Evolutionary conservation across 2,888 invertebrate species (phyloP).

Genomic region (Drosophila emarginata): DNA sequence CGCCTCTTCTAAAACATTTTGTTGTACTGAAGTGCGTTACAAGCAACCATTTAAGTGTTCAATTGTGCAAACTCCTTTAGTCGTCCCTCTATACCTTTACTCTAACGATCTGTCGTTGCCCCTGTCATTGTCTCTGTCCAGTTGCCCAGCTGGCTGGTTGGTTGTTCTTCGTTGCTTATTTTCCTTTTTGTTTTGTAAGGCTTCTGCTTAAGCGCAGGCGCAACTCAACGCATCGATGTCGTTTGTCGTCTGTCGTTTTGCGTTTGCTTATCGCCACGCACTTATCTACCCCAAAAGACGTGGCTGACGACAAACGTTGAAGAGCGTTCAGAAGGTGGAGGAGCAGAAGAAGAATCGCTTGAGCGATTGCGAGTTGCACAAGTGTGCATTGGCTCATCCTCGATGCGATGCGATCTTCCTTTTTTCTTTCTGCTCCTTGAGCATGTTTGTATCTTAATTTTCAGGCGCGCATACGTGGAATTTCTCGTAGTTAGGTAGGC

Average conservation of each 20-base stretch:
- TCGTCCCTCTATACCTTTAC: background rate
- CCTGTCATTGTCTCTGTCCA: constrained; percentile 27
- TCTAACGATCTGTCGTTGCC: constrained; percentile 37
- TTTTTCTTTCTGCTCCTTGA: constrained; percentile 60
- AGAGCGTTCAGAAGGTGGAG: background rate
- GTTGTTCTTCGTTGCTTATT: constrained; percentile 1
- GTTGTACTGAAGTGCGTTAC: constrained; percentile 56
- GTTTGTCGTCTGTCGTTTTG: constrained; percentile 41
- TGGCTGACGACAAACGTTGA: constrained; percentile 32
- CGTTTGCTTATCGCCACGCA: constrained; percentile 71
- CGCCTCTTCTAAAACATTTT: constrained; percentile 56
- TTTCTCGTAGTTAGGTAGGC: constrained; percentile 37
- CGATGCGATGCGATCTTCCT: constrained; percentile 62
- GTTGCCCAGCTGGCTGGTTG: constrained; percentile 32
- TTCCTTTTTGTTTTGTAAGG: constrained; percentile 5
- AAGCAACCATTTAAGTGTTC: constrained; percentile 65
- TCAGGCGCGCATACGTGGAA: constrained; percentile 74
- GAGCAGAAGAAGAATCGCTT: constrained; percentile 43
- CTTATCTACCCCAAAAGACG: constrained; percentile 58
- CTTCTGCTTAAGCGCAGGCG: constrained; percentile 57
- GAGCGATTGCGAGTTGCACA: constrained; percentile 57
- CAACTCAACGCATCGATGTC: constrained; percentile 60
- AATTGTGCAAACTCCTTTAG: constrained; percentile 62
- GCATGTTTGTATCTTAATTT: constrained; percentile 76
- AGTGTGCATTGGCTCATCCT: constrained; percentile 57